Base-by-base conservation (phyloP, 2,113 vertebrate genomes). In the Urocolius indicus region DNA sequence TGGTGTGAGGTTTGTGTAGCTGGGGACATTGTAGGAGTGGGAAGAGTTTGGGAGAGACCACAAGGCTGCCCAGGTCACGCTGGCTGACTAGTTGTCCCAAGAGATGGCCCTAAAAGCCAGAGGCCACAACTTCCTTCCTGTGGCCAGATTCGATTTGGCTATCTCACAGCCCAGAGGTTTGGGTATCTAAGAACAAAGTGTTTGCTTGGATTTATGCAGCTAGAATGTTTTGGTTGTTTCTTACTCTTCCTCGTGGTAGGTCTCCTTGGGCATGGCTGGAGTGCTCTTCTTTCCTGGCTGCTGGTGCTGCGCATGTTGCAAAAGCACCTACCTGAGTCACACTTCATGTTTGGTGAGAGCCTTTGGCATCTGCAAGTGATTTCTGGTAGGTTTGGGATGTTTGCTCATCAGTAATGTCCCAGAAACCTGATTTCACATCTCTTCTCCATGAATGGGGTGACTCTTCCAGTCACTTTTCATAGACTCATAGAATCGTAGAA, bases 11-110 rank as follows among this genome's bases (percentile, higher is more conserved):
- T 10, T 77, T 2, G 0, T 45, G 30, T 77, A 59, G 16, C 32
- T 73, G 59, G 34, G 59, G 14, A 55, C 27, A n/a, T 0, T 0
- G 0, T 16, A 24, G n/a, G 10, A 16, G 14, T 45, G 58, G 58
- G 26, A 72, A 55, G 41, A 22, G 16, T 36, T 61, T 66, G 46
- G 22, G 24, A 48, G 38, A 46, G 27, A 45, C 21, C 52, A 20
- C 1, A 2, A 45, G 11, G 26, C 22, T 76, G 18, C 36, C 29
- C 12, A 29, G 22, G 21, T 32, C 2, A 1, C 21, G 22, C 62
- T 51, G 63, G 27, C 27, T 1, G 0, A 41, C 45, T 58, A 22
- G 32, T 34, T 74, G 41, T 16, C 34, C 36, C 1, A 3, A 74
- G 43, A 89, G 27, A 6, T 22, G 29, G 26, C 23, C 24, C 32